Evolutionary conservation across 2,888 invertebrate species (phyloP).

Genomic region (Laothoe populi): DNA sequence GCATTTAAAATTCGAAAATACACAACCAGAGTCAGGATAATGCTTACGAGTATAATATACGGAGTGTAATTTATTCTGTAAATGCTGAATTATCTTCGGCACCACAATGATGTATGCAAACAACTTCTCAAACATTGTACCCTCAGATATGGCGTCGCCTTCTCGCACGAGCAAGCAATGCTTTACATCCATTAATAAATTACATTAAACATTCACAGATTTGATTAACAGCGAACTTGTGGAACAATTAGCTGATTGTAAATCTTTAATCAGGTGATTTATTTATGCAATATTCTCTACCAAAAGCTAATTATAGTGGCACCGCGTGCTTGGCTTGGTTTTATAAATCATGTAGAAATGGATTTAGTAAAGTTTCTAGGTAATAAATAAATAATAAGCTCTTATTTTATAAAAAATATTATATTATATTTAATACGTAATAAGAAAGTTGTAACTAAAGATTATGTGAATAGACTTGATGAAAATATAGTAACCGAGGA

Average conservation of each 20-base stretch:
- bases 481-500: too few species aligned
- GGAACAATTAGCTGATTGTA: constrained; percentile 16
- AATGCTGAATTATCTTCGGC: not conserved
- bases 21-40: too few species aligned
- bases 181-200: constrained; percentile 13
- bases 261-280: not conserved
- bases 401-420: too few species aligned
- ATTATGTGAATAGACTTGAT: too few species aligned
- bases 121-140: not conserved
- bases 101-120: constrained; percentile 8
- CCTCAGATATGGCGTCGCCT: not conserved
- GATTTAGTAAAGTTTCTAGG: too few species aligned
- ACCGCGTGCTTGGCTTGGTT: too few species aligned
- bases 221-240: constrained; percentile 11
- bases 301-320: not conserved
- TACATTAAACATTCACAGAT: constrained; percentile 22
- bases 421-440: too few species aligned
- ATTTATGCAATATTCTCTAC: not conserved
- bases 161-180: not conserved
- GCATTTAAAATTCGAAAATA: too few species aligned
- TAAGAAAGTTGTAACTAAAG: too few species aligned
- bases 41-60: too few species aligned
- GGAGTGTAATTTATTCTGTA: not conserved
- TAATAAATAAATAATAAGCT: too few species aligned
- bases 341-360: too few species aligned